phyloP scores from a whole-genome alignment of 2,888 invertebrate genomes.

The Ptychoptera albimana region DNA sequence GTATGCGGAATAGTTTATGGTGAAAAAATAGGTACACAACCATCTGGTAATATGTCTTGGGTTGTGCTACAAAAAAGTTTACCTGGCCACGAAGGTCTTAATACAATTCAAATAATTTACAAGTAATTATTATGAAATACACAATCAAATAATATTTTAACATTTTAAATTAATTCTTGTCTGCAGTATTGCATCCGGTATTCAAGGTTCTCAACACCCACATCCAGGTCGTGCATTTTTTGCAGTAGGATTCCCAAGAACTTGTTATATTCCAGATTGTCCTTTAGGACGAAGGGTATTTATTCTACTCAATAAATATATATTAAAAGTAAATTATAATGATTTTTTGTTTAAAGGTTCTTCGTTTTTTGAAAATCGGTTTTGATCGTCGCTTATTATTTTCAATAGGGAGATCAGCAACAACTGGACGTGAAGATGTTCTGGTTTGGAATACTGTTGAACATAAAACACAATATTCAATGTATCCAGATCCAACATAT shows the following conservation, averaged over 20 bases:
- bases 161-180: conserved; percentile 7
- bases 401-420: conserved; percentile 71
- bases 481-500: conserved; percentile 65
- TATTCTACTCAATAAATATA: conserved; percentile 3
- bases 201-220: conserved; percentile 66
- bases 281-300: conserved; percentile 52
- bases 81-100: conserved; percentile 44
- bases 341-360: conserved; percentile 32
- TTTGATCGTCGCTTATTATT: conserved; percentile 75
- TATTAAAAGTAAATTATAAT: not conserved
- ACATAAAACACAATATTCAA: conserved; percentile 65
- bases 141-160: conserved; percentile 2
- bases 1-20: conserved; percentile 76
- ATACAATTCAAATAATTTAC: conserved; percentile 71
- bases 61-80: conserved; percentile 48
- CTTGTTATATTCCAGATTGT: conserved; percentile 71
- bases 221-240: conserved; percentile 73
- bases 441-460: conserved; percentile 86
- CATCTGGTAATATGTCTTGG: conserved; percentile 72
- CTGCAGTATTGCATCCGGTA: conserved; percentile 68
- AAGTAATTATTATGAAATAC: conserved; percentile 36
- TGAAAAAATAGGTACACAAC: conserved; percentile 64
- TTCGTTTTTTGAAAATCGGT: conserved; percentile 59
- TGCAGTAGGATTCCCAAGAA: conserved; percentile 73
- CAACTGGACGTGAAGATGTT: conserved; percentile 81